A percentile compares a stretch with the other conserved stretches of the same genome.
Conservation (phyloP, 2,113 vertebrate genomes). For the Dipodomys spectabilis region DNA sequence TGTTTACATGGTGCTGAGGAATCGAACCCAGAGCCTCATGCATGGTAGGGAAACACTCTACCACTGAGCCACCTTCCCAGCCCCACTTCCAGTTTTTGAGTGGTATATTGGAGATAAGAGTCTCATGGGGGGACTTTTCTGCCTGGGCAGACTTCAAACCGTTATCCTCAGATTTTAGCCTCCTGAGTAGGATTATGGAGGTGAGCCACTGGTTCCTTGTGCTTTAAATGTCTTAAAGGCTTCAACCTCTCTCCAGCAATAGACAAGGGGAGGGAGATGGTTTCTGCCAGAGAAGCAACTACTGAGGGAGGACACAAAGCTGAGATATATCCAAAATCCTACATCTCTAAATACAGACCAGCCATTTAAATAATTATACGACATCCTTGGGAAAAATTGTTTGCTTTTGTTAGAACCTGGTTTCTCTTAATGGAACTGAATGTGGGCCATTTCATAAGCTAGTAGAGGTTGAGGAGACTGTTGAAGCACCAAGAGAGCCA, state of each 20-base stretch:
- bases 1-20: too few relatives aligned
- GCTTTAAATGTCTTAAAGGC: not conserved
- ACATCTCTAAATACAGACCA: not conserved
- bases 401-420: not conserved
- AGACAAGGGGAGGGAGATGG: not conserved
- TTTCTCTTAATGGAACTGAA: not conserved
- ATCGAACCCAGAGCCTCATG: too few relatives aligned
- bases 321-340: not conserved
- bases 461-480: not conserved
- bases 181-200: too few relatives aligned
- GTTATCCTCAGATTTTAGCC: too few relatives aligned
- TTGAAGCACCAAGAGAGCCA: not conserved
- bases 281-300: not conserved
- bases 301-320: not conserved
- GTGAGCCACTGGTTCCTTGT: too few relatives aligned
- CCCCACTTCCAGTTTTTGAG: too few relatives aligned
- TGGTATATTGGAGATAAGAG: too few relatives aligned
- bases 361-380: not conserved
- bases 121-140: too few relatives aligned
- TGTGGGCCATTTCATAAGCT: not conserved
- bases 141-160: too few relatives aligned
- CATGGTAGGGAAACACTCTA: too few relatives aligned
- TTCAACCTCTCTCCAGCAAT: not conserved
- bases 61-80: too few relatives aligned
- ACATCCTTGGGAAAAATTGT: not conserved